Evolutionary conservation across 1,140 invertebrate species (phyloP), one percentile per base, ranked within the genome.

Genomic region (Tetragnatha versicolor): DNA sequence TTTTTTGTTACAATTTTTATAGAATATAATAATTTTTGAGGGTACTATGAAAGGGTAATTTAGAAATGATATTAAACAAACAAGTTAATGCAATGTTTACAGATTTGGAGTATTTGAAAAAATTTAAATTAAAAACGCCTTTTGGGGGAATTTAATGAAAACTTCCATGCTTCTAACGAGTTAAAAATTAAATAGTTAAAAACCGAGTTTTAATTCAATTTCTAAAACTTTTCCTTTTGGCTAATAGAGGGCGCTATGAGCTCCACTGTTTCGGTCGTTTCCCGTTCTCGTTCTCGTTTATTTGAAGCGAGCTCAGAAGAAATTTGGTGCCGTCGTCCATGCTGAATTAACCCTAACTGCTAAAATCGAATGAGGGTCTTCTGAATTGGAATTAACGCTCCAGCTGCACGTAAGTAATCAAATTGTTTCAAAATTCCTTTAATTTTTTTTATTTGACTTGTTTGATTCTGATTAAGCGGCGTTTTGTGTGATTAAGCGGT

Each of bases 401-500:
- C 29, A n/a, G 20, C 14, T 27, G 20, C 22, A 42, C 9, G 61
- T 65, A 25, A 65, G 61, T 65, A 42, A 7, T 33, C 9, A 14
- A n/a, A 33, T 17, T 31, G 29, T 58, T 33, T 58, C 33, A 7
- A 25, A 42, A 65, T 42, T 20, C 22, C 37, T 17, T 65, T 45
- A 42, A 25, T 65, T 42, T 14, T 45, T 39, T 42, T 27, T 65
- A 14, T 42, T 58, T 58, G 9, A 58, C 29, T n/a, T 58, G 29
- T 31, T 33, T 5, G 7, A 22, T 63, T 77, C 7, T 66, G 29
- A 66, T 77, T 77, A 77, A 77, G 73, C 73, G 45, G 60, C 73
- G 42, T 37, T 17, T 55, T 63, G 33, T 55, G 12, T 22, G 61
- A 77, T 65, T 77, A 65, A 65, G 60, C 73, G 73, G 66, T 77